Base-by-base conservation (phyloP, 92 coral and sea anemone genomes). In the Heteractis magnifica region DNA sequence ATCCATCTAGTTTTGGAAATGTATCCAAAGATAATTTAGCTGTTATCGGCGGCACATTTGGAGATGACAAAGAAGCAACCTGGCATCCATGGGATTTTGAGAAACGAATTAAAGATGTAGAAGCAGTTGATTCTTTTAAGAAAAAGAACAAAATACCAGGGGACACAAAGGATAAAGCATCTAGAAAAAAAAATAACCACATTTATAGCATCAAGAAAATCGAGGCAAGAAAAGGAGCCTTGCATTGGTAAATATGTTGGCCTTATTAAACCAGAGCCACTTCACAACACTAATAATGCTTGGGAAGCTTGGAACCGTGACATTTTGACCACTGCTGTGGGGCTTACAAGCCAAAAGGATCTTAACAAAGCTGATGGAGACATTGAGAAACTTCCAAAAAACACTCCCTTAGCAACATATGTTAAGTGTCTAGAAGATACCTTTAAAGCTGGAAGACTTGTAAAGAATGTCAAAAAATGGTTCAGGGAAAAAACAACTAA, bases 381-480 rank as follows among this genome's bases (percentile, higher is more conserved):
- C 48, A 59, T 72, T 71, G 75, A 60, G 6, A 6, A 3, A 12
- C 65, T 81, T 6, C 77, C 89, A 0, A 19, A 20, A 6, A 4
- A 62, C 6, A 6, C 89, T 53, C 75, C 71, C 6, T 6, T 86
- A 0, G 75, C 71, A 10, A 80, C 62, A 9, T 86, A 71, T 48
- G 7, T 81, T 23, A 53, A 16, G 10, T 75, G 74, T n/a, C 48
- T 86, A 13, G 62, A 72, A 75, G 18, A 14, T 34, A 23, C 81
- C 9, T 13, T 80, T 50, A 80, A 85, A 73, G 88, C 88, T 56
- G 78, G 70, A 41, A 64, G 85, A 52, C 71, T 85, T 26, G 79
- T 34, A 7, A 85, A 85, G 52, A 85, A 85, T 16, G 59, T 79
- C 19, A 51, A 55, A 44, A 85, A n/a, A 79, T 85, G 88, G 88